A percentile compares a stretch with the other conserved stretches of the same genome.
Conservation (phyloP, 2,888 invertebrate species). For the Tetragonisca angustula region DNA sequence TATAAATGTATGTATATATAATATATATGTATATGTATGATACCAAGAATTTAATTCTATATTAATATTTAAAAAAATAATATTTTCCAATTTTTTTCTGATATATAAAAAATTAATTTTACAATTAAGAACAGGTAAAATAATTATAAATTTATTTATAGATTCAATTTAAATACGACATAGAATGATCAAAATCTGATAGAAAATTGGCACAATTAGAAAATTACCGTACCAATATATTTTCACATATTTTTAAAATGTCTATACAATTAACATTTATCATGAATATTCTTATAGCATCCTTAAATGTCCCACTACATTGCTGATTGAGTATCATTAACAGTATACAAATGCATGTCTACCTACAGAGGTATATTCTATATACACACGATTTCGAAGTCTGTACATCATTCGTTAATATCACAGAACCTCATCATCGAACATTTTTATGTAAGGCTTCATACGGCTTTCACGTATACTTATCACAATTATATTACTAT, state of each 20-base stretch:
- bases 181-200: background rate
- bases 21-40: background rate
- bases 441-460: constrained; percentile 18
- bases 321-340: constrained; percentile 14
- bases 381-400: constrained; percentile 27
- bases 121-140: background rate
- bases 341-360: background rate
- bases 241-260: constrained; percentile 19
- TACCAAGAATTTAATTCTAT: background rate
- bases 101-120: background rate
- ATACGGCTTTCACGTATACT: background rate
- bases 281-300: constrained; percentile 9
- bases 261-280: constrained; percentile 24
- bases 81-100: background rate
- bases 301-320: constrained; percentile 7
- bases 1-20: background rate
- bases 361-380: constrained; percentile 26
- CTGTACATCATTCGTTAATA: constrained; percentile 38
- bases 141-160: constrained; percentile 4
- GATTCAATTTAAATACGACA: background rate
- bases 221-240: constrained; percentile 29
- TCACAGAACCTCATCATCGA: constrained; percentile 45
- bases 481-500: constrained; percentile 22
- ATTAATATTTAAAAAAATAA: background rate
- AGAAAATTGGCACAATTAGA: constrained; percentile 1